phyloP scores from a whole-genome alignment of 2,888 invertebrate genomes.

The Caradrina kadenii region DNA sequence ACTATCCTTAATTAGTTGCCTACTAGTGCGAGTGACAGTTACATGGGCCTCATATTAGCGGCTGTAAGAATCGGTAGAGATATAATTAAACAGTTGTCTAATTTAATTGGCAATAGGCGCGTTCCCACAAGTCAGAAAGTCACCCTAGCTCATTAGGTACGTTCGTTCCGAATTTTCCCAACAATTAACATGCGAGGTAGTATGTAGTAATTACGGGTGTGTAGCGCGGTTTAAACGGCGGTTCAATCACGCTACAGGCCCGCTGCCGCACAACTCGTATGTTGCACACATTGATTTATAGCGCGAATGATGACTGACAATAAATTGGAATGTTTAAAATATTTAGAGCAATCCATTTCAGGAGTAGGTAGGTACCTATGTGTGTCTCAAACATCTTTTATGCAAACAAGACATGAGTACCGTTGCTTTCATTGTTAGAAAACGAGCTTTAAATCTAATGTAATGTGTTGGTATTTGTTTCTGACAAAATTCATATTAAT shows the following conservation, averaged over 20 bases:
- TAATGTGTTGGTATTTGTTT: slow-evolving; percentile 26
- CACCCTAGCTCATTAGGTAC: slow-evolving; percentile 84
- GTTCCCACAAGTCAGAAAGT: slow-evolving; percentile 88
- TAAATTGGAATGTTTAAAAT: slow-evolving; percentile 43
- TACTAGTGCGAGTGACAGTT: slow-evolving; percentile 69
- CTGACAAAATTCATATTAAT: slow-evolving; percentile 68
- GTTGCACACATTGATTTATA: slow-evolving; percentile 64
- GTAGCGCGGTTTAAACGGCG: slow-evolving; percentile 74
- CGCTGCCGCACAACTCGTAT: slow-evolving; percentile 26
- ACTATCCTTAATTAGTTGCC: slow-evolving; percentile 77
- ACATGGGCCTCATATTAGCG: slow-evolving; percentile 73
- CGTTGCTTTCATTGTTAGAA: not conserved
- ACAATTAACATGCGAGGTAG: slow-evolving; percentile 83
- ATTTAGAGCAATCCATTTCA: slow-evolving; percentile 30
- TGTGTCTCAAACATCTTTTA: not conserved
- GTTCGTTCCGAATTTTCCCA: slow-evolving; percentile 82
- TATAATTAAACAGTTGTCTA: slow-evolving; percentile 88
- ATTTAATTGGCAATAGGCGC: slow-evolving; percentile 89
- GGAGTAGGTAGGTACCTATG: not conserved
- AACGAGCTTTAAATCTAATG: slow-evolving; percentile 42
- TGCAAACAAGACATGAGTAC: not conserved
- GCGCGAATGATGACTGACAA: slow-evolving; percentile 37
- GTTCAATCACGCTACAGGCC: slow-evolving; percentile 75
- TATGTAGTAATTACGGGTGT: slow-evolving; percentile 80
- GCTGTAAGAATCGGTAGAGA: slow-evolving; percentile 75